Evolutionary conservation across 2,113 vertebrate genomes (phyloP).

Genomic region (Saimiri boliviensis): DNA sequence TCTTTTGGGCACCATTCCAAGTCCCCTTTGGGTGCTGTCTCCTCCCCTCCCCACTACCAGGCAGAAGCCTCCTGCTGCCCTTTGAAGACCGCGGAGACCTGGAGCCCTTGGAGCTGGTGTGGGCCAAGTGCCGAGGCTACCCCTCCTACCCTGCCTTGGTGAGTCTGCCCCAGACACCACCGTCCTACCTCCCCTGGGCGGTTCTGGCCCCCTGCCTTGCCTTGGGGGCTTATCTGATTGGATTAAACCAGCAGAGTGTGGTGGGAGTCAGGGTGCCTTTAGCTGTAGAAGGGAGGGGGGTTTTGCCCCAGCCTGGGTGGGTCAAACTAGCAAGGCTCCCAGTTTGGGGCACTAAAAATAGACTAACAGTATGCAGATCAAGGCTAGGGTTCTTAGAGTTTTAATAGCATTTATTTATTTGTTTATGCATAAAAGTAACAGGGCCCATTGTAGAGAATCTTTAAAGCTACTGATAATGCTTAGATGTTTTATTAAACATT

Average conservation of each 20-base stretch:
- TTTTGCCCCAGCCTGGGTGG: neutral
- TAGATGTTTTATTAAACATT: neutral
- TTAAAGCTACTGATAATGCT: neutral
- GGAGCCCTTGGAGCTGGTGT: slow-evolving; percentile 96
- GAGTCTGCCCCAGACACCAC: slow-evolving; percentile 77
- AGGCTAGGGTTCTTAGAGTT: neutral
- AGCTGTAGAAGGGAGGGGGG: slow-evolving; percentile 41
- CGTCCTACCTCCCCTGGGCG: neutral
- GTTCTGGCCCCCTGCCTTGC: slow-evolving; percentile 50
- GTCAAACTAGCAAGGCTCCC: neutral
- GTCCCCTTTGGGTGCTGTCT: slow-evolving; percentile 70
- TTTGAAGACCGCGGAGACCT: slow-evolving; percentile 91
- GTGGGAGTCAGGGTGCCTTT: slow-evolving; percentile 34
- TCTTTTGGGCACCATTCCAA: slow-evolving; percentile 71
- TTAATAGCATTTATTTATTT: slow-evolving; percentile 7
- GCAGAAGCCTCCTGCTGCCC: slow-evolving; percentile 88
- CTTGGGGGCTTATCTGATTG: slow-evolving; percentile 66
- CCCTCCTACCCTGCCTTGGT: slow-evolving; percentile 99
- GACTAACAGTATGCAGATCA: neutral
- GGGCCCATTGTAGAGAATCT: neutral
- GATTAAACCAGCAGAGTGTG: slow-evolving; percentile 40
- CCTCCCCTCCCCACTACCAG: slow-evolving; percentile 82
- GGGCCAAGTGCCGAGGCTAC: slow-evolving; percentile 98
- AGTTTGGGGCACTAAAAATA: neutral
- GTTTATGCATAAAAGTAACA: neutral